Percentiles rank a stretch among this genome's conserved stretches.
These are phyloP conservation scores for Pectinophora gossypiella DNA, from an alignment of 1,140 invertebrate genomes.

Conservation along the genomic window DNA sequence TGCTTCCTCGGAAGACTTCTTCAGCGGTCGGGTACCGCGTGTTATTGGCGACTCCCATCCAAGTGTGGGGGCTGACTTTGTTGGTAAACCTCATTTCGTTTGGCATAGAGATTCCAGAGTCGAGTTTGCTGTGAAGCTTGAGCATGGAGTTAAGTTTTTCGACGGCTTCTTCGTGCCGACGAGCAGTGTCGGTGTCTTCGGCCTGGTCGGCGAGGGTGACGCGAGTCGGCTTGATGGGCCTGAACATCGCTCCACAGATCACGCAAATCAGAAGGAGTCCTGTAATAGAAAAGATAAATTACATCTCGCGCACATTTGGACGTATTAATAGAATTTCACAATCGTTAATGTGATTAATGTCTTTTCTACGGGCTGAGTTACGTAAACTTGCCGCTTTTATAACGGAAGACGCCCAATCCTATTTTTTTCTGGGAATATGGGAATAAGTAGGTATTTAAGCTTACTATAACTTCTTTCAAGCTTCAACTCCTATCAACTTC, in stretches of 20 bases:
- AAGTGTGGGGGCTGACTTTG: slow-evolving; percentile 75
- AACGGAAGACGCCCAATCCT: too few species aligned
- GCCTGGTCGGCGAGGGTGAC: slow-evolving; percentile 72
- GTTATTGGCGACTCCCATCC: slow-evolving; percentile 84
- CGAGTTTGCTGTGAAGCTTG: slow-evolving; percentile 62
- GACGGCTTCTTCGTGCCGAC: slow-evolving; percentile 59
- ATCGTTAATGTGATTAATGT: too few species aligned
- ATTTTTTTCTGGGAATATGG: too few species aligned
- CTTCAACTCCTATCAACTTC: too few species aligned
- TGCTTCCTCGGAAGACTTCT: slow-evolving; percentile 80
- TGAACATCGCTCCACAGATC: slow-evolving; percentile 87
- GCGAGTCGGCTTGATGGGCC: slow-evolving; percentile 84
- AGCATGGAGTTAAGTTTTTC: slow-evolving; percentile 66
- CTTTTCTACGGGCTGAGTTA: too few species aligned
- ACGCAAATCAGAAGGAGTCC: slow-evolving; percentile 84
- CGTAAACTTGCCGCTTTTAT: too few species aligned
- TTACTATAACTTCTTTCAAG: too few species aligned
- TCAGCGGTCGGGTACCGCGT: slow-evolving; percentile 85
- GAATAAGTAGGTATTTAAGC: too few species aligned
- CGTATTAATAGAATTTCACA: too few species aligned
- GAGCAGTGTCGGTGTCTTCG: slow-evolving; percentile 60
- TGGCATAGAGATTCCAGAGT: slow-evolving; percentile 65
- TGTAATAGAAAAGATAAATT: slow-evolving; percentile 42
- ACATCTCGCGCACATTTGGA: too few species aligned
- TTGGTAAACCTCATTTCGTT: slow-evolving; percentile 62